Conservation (phyloP, 2,888 invertebrate species). For the Exocentrus adspersus region DNA sequence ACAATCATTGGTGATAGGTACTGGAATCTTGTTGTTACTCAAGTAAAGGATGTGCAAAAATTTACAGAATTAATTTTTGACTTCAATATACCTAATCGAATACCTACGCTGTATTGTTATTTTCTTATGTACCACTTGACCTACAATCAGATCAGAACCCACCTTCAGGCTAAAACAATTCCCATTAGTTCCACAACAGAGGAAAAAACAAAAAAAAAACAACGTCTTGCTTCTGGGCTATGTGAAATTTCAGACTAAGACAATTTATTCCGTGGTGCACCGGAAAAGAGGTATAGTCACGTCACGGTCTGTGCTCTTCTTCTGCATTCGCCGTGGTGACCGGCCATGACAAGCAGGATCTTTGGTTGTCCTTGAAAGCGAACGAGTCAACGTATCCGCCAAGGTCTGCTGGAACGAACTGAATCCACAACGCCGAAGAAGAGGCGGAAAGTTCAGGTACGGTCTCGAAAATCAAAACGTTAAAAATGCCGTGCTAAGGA, state of each 20-base stretch:
- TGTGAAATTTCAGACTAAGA: conserved; percentile 21
- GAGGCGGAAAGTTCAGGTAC: neutral
- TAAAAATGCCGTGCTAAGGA: too few species aligned
- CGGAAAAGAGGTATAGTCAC: conserved; percentile 23
- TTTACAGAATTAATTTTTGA: too few species aligned
- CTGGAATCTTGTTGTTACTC: too few species aligned
- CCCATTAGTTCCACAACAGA: neutral
- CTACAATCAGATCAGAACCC: too few species aligned
- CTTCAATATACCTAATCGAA: too few species aligned
- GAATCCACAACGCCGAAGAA: neutral
- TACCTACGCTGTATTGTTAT: too few species aligned
- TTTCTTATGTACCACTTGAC: too few species aligned
- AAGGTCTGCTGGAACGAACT: conserved; percentile 13
- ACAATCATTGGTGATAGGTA: too few species aligned
- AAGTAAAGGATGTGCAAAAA: too few species aligned
- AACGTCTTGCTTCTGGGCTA: neutral
- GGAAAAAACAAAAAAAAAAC: neutral
- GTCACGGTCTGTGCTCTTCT: conserved; percentile 26
- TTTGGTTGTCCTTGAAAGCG: conserved; percentile 16
- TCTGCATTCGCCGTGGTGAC: conserved; percentile 24
- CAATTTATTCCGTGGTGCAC: conserved; percentile 21
- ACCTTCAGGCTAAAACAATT: too few species aligned
- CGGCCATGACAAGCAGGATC: conserved; percentile 14
- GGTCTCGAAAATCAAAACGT: too few species aligned
- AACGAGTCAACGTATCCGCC: conserved; percentile 20